These are phyloP conservation scores for Cricetomys ansorgei DNA, from an alignment of 2,113 vertebrate species.

Conservation along the genomic window DNA sequence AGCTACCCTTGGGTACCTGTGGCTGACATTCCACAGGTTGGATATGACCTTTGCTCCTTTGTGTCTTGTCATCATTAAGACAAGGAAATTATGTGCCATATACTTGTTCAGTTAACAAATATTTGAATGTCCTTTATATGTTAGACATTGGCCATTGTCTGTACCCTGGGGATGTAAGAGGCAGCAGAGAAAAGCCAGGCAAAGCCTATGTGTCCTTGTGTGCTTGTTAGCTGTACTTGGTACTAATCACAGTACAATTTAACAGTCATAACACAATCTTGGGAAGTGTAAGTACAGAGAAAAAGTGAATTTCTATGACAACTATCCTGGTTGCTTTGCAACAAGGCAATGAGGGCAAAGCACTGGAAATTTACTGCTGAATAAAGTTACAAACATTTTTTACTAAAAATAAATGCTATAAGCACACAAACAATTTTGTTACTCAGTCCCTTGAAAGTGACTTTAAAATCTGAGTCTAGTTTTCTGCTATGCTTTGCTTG, in stretches of 20 bases:
- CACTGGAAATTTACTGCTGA: slow-evolving; percentile 4
- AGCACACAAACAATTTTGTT: not conserved
- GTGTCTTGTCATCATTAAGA: not conserved
- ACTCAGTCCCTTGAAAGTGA: slow-evolving; percentile 24
- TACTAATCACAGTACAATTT: not conserved
- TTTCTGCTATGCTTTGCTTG: not conserved
- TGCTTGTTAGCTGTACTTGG: not conserved
- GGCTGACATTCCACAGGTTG: not conserved
- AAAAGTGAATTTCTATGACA: slow-evolving; percentile 16
- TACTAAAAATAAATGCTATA: not conserved
- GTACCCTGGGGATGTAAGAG: not conserved
- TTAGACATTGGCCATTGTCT: not conserved
- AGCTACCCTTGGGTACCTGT: not conserved
- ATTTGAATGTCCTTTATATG: not conserved
- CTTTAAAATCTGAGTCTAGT: not conserved
- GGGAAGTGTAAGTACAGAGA: not conserved
- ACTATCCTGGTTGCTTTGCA: not conserved
- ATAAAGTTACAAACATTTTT: slow-evolving; percentile 12
- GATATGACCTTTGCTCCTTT: not conserved
- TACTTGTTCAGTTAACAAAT: not conserved
- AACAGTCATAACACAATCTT: not conserved
- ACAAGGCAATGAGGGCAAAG: slow-evolving; percentile 7
- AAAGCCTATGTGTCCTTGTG: not conserved
- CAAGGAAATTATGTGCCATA: not conserved
- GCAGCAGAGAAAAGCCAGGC: not conserved